Evolutionary conservation across 2,113 vertebrate species (phyloP).

Genomic region (Macroglossus sobrinus): DNA sequence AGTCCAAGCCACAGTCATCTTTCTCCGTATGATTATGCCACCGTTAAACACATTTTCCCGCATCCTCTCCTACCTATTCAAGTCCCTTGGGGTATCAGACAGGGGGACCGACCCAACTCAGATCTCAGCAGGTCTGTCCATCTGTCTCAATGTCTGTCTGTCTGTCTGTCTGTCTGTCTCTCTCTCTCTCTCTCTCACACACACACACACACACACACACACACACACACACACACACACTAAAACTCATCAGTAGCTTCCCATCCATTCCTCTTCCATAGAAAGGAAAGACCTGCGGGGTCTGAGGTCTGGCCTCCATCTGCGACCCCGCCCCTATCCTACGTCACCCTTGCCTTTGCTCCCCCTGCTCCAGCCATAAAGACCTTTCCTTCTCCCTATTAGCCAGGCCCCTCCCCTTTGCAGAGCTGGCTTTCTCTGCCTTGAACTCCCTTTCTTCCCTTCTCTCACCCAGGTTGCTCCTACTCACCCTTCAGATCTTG

Average conservation of each 20-base stretch:
- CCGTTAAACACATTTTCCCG: background rate
- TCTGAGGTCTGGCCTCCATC: background rate
- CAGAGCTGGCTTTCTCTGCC: background rate
- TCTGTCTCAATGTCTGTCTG: background rate
- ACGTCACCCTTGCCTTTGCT: background rate
- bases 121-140: background rate
- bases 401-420: background rate
- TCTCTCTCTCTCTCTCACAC: background rate
- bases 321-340: too few relatives aligned
- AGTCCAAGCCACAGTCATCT: background rate
- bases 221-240: background rate
- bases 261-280: background rate
- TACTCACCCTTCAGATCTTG: background rate
- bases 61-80: too few relatives aligned
- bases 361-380: background rate
- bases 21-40: background rate
- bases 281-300: background rate
- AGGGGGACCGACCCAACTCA: background rate
- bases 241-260: background rate
- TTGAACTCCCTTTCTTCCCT: background rate
- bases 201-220: background rate
- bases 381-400: background rate
- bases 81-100: accelerated
- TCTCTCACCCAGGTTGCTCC: background rate
- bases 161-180: background rate